Evolutionary conservation across 2,888 invertebrate genomes (phyloP).

Genomic region (Apeira syringaria): DNA sequence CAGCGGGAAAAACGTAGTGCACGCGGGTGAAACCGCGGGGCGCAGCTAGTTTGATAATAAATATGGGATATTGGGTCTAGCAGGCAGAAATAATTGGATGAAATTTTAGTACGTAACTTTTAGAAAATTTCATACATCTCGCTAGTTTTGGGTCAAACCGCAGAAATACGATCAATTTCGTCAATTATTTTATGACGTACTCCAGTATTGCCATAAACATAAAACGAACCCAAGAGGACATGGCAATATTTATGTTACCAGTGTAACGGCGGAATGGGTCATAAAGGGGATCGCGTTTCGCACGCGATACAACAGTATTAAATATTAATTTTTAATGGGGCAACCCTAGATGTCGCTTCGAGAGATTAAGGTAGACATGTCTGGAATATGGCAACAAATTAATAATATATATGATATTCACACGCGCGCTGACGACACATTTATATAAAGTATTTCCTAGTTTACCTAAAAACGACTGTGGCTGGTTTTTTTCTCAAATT

Average conservation of each 20-base stretch:
- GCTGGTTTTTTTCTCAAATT: no score
- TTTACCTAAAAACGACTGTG: no score
- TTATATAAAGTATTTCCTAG: no score
- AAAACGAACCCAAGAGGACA: constrained; percentile 5
- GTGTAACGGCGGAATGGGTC: constrained; percentile 12
- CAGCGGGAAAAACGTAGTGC: no score
- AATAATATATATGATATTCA: no score
- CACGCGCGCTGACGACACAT: no score
- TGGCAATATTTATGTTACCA: constrained; percentile 14
- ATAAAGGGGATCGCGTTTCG: constrained; percentile 35
- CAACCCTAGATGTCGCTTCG: constrained; percentile 16
- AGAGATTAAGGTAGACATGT: constrained; percentile 26
- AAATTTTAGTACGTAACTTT: no score
- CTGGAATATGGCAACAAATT: no score
- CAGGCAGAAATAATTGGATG: no score
- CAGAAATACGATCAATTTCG: constrained; percentile 4
- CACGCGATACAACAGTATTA: constrained; percentile 42
- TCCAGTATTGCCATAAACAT: constrained; percentile 10
- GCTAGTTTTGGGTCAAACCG: background rate
- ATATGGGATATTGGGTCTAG: no score
- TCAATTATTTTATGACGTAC: constrained; percentile 8
- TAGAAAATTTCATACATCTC: background rate
- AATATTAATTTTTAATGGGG: constrained; percentile 45
- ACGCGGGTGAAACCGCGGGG: no score
- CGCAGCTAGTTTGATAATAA: no score